These are phyloP conservation scores for Ctenoplectra terminalis DNA, from an alignment of 1,140 invertebrate genomes.

Conservation along the genomic window DNA sequence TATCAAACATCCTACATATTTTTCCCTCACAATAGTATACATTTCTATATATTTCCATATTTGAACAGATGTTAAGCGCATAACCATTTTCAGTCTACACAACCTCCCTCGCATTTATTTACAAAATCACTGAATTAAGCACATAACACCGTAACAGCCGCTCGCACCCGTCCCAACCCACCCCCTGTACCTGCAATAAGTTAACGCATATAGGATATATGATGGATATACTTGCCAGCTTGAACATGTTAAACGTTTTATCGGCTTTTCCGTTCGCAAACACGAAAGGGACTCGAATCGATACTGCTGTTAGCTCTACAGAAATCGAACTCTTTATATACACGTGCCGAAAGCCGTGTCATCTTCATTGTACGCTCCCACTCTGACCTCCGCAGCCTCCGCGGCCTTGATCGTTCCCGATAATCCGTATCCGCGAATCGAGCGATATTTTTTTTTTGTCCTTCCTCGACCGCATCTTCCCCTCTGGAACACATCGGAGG, in stretches of 20 bases:
- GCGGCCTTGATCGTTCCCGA: conserved; percentile 35
- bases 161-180: neutral
- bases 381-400: neutral
- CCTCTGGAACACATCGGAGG: too few species aligned
- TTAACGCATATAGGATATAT: conserved; percentile 2
- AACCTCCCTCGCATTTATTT: too few species aligned
- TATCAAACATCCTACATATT: too few species aligned
- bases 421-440: conserved; percentile 46
- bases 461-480: neutral
- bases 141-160: neutral
- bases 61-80: too few species aligned
- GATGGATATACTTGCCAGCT: conserved; percentile 65
- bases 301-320: conserved; percentile 45
- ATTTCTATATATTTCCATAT: too few species aligned
- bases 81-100: too few species aligned
- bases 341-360: conserved; percentile 42
- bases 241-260: conserved; percentile 73
- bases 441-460: conserved; percentile 33
- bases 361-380: conserved; percentile 51
- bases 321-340: conserved; percentile 66
- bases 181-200: neutral
- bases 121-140: neutral
- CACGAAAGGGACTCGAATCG: conserved; percentile 52
- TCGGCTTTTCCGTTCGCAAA: conserved; percentile 64
- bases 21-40: too few species aligned